These are phyloP conservation scores for Pectinophora gossypiella DNA, from an alignment of 1,140 invertebrate species.

Conservation along the genomic window DNA sequence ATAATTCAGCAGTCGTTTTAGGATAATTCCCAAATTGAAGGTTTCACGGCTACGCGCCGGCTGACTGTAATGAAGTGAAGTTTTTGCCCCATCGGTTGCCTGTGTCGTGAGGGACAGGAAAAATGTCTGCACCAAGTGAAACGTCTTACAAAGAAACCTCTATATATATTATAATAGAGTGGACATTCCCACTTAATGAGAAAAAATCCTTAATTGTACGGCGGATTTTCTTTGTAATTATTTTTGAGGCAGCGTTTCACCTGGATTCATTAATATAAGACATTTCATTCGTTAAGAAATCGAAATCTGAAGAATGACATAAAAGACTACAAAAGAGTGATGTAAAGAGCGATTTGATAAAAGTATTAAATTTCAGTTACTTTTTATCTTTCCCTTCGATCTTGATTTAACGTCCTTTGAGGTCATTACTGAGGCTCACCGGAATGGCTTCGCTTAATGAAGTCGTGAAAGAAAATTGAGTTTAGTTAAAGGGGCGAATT, in stretches of 20 bases:
- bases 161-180: neutral
- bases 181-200: neutral
- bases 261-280: neutral
- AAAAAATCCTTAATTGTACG: neutral
- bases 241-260: neutral
- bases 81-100: conserved; percentile 15
- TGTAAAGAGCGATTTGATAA: conserved; percentile 49
- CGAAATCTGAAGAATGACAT: neutral
- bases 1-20: conserved; percentile 59
- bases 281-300: neutral
- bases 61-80: conserved; percentile 47
- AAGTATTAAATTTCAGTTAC: conserved; percentile 66
- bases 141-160: neutral
- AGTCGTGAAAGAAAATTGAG: conserved; percentile 72
- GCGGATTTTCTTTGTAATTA: neutral
- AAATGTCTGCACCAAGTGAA: neutral
- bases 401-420: conserved; percentile 70
- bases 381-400: conserved; percentile 65
- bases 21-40: conserved; percentile 61
- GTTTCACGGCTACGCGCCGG: conserved; percentile 41
- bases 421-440: conserved; percentile 69
- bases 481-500: conserved; percentile 71
- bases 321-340: conserved; percentile 30
- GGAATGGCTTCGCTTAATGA: conserved; percentile 67
- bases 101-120: neutral